These are phyloP conservation scores for Cataglyphis albicans DNA, from an alignment of 2,888 invertebrate species.

Conservation along the genomic window DNA sequence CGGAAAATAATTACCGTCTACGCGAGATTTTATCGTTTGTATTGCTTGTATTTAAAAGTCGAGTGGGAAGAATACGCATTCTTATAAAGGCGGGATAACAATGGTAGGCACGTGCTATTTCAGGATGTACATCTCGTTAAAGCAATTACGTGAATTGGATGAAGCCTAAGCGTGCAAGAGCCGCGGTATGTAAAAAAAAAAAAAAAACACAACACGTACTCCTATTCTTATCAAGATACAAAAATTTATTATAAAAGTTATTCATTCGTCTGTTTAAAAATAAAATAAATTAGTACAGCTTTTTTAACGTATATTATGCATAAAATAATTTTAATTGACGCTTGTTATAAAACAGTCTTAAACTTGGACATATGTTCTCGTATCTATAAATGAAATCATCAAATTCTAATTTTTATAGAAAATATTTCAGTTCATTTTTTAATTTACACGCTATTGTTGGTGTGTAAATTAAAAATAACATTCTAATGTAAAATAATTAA, in stretches of 20 bases:
- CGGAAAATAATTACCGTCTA: neutral
- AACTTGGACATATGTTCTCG: neutral
- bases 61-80: conserved; percentile 15
- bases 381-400: neutral
- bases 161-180: conserved; percentile 22
- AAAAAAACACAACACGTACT: neutral
- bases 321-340: neutral
- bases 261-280: neutral
- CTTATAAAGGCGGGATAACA: conserved; percentile 36
- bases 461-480: neutral
- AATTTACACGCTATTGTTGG: too few relatives aligned
- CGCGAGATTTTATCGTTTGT: conserved; percentile 8
- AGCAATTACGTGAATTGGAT: conserved; percentile 48
- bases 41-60: conserved; percentile 9
- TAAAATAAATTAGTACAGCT: neutral
- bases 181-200: neutral
- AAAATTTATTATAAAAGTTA: neutral
- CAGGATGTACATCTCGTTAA: conserved; percentile 45
- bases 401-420: neutral
- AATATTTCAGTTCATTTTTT: neutral
- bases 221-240: conserved; percentile 1
- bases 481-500: neutral
- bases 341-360: neutral
- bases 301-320: neutral
- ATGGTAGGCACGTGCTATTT: conserved; percentile 43